phyloP scores from a whole-genome alignment of 1,140 invertebrate genomes.

The Pseudobourletiella spinata region DNA sequence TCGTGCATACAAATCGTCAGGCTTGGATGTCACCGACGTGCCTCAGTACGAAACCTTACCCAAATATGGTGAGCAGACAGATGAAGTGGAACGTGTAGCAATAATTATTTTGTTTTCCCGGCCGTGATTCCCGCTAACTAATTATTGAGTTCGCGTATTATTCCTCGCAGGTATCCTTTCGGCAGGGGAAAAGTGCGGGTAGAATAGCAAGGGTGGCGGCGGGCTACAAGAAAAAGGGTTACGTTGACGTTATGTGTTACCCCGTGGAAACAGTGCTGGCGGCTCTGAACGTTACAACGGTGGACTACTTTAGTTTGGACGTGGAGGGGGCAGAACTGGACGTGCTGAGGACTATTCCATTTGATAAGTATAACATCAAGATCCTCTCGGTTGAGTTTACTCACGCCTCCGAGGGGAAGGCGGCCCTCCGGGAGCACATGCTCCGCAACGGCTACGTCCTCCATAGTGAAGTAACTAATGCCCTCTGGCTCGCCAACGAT shows the following conservation, averaged over 20 bases:
- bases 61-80: not conserved
- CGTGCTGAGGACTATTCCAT: no score
- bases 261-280: constrained; percentile 20
- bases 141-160: no score
- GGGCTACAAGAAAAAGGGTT: not conserved
- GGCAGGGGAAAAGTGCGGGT: not conserved
- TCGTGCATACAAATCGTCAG: not conserved
- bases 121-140: no score
- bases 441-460: constrained; percentile 40
- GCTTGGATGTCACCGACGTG: not conserved
- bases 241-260: constrained; percentile 15
- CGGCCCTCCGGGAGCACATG: constrained; percentile 41
- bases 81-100: not conserved
- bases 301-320: constrained; percentile 34
- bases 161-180: constrained; percentile 3
- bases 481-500: constrained; percentile 42
- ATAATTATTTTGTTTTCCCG: not conserved
- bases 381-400: constrained; percentile 24
- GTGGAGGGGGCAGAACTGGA: no score
- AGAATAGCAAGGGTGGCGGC: not conserved
- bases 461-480: constrained; percentile 38
- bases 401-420: constrained; percentile 39
- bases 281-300: constrained; percentile 9
- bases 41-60: no score
- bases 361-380: constrained; percentile 28